Evolutionary conservation across 2,888 invertebrate genomes (phyloP), one percentile per base, ranked within the genome.

Genomic region (Raillietiella orientalis): DNA sequence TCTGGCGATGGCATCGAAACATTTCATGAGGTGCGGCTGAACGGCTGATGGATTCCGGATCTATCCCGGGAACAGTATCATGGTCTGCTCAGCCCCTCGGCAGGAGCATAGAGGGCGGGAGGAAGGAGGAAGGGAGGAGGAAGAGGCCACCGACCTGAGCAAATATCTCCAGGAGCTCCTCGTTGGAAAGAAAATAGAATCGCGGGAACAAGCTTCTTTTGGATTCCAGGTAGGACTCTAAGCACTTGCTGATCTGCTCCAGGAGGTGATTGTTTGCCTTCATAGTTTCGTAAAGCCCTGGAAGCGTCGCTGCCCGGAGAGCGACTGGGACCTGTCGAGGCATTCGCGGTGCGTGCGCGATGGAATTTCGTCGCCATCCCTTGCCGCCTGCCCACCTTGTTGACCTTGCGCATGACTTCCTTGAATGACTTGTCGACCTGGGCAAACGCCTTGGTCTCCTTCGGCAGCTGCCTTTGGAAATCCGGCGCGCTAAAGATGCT

Each of bases 401-500:
- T 62, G 2, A 71, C 59, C 41, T 61, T 61, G 27, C 74, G 56
- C 64, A 79, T 74, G 16, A 72, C 62, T 33, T 74, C 74, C 41
- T 77, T 77, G 60, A 72, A 82, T 2, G 69, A 69, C 41, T 74
- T 79, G 42, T 84, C 79, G 0, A 82, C 79, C 27, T 62, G 54
- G 39, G 71, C 41, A 35, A 50, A 51, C 41, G 47, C 45, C 32
- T 46, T 46, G 17, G 47, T n/a, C n/a, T n/a, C n/a, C n/a, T n/a
- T n/a, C n/a, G n/a, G n/a, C n/a, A n/a, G n/a, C n/a, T n/a, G n/a
- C n/a, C n/a, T n/a, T n/a, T n/a, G n/a, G n/a, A n/a, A n/a, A n/a
- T n/a, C n/a, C n/a, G n/a, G n/a, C n/a, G n/a, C n/a, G n/a, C n/a
- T n/a, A n/a, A n/a, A n/a, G n/a, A n/a, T n/a, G n/a, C n/a, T n/a